phyloP scores from a whole-genome alignment of 2,888 invertebrate species.

The Rhaphigaster nebulosa region DNA sequence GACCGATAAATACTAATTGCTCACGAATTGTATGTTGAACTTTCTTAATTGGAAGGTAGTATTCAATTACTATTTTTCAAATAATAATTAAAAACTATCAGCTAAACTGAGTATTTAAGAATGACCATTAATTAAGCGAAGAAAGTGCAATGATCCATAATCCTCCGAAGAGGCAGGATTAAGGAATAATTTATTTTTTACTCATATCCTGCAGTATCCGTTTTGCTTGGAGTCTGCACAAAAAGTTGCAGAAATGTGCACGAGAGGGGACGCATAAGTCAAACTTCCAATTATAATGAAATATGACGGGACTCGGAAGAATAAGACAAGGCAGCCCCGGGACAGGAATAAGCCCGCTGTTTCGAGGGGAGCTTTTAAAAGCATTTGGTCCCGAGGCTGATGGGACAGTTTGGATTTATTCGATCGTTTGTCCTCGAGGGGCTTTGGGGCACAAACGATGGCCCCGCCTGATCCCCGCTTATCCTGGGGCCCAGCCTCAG shows the following conservation, averaged over 20 bases:
- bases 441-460: constrained; percentile 53
- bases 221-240: background rate
- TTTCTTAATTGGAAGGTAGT: too few relatives aligned
- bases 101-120: too few relatives aligned
- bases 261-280: background rate
- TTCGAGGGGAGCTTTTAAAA: constrained; percentile 55
- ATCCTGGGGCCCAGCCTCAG: background rate
- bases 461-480: constrained; percentile 45
- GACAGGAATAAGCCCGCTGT: constrained; percentile 20
- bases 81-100: too few relatives aligned
- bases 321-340: background rate
- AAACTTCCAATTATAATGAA: constrained; percentile 9
- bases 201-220: background rate
- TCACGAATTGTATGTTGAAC: too few relatives aligned
- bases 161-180: too few relatives aligned
- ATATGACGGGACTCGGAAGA: background rate
- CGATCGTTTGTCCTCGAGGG: constrained; percentile 52
- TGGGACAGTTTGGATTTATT: constrained; percentile 53
- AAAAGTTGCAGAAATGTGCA: background rate
- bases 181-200: background rate
- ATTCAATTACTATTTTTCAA: too few relatives aligned
- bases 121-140: too few relatives aligned
- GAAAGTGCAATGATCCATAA: too few relatives aligned
- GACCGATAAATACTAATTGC: too few relatives aligned
- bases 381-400: constrained; percentile 49